Conservation (phyloP, 2,888 invertebrate genomes). For the Pimpla rufipes region DNA sequence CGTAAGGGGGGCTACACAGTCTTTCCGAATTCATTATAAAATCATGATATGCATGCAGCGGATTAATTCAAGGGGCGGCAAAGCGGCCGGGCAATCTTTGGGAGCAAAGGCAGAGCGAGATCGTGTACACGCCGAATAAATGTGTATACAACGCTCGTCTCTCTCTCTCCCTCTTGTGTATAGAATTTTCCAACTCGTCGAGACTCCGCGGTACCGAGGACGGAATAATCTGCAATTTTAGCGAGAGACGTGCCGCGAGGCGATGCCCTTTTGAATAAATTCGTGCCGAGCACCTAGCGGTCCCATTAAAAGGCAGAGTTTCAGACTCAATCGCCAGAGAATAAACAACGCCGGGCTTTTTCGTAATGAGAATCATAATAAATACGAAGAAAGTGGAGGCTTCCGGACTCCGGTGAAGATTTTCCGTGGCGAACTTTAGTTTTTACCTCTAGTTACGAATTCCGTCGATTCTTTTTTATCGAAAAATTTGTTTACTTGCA, state of each 20-base stretch:
- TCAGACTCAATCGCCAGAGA: neutral
- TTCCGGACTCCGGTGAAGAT: neutral
- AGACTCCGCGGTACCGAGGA: constrained; percentile 27
- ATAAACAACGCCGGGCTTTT: constrained; percentile 16
- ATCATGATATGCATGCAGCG: constrained; percentile 79
- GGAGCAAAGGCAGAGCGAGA: constrained; percentile 63
- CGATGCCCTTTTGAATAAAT: constrained; percentile 69
- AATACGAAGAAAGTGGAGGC: neutral
- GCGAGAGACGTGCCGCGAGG: constrained; percentile 54
- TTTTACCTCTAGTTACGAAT: too few relatives aligned
- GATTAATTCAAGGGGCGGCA: constrained; percentile 83
- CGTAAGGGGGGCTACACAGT: constrained; percentile 38
- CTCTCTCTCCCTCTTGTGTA: constrained; percentile 7
- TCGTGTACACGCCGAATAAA: constrained; percentile 51
- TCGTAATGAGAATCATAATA: constrained; percentile 1
- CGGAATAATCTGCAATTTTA: constrained; percentile 65
- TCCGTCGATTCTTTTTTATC: too few relatives aligned
- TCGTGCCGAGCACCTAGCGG: constrained; percentile 15
- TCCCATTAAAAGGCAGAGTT: constrained; percentile 63
- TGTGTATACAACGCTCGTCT: constrained; percentile 47
- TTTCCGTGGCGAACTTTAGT: too few relatives aligned
- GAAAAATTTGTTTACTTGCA: too few relatives aligned
- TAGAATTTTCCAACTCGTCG: constrained; percentile 29
- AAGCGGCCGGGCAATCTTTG: constrained; percentile 80
- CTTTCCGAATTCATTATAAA: constrained; percentile 80